Evolutionary conservation across 1,140 invertebrate species (phyloP).

Genomic region (Battus philenor): DNA sequence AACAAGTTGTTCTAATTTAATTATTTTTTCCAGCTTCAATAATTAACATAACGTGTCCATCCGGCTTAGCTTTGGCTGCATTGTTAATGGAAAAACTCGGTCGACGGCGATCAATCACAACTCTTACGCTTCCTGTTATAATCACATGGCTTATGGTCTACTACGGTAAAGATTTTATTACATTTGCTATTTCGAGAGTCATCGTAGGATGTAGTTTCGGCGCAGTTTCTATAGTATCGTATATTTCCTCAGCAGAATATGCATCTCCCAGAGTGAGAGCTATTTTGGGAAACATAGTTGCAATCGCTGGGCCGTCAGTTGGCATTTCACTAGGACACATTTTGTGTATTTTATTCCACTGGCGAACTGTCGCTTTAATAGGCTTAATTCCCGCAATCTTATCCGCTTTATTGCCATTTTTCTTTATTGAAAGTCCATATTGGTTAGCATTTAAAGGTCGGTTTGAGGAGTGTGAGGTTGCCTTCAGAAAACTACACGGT

Average conservation of each 20-base stretch:
- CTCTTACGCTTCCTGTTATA: slow-evolving; percentile 5
- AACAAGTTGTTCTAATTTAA: no score
- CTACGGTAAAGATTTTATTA: slow-evolving; percentile 9
- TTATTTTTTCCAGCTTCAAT: slow-evolving; percentile 22
- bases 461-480: slow-evolving; percentile 22
- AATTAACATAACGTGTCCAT: slow-evolving; percentile 18
- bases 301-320: slow-evolving; percentile 18
- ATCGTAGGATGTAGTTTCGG: slow-evolving; percentile 19
- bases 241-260: slow-evolving; percentile 20
- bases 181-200: slow-evolving; percentile 17
- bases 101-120: slow-evolving; percentile 9
- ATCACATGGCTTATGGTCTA: slow-evolving; percentile 20
- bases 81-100: slow-evolving; percentile 19
- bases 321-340: slow-evolving; percentile 21
- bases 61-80: slow-evolving; percentile 14
- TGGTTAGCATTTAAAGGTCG: slow-evolving; percentile 25
- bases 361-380: slow-evolving; percentile 24
- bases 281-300: slow-evolving; percentile 2
- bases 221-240: slow-evolving; percentile 13
- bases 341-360: slow-evolving; percentile 22
- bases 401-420: slow-evolving; percentile 16
- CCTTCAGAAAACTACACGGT: slow-evolving; percentile 16
- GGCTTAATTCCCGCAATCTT: slow-evolving; percentile 19
- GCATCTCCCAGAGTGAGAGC: slow-evolving; percentile 11
- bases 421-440: slow-evolving; percentile 24